Evolutionary conservation across 2,888 invertebrate genomes (phyloP).

Genomic region (Trisateles emortualis): DNA sequence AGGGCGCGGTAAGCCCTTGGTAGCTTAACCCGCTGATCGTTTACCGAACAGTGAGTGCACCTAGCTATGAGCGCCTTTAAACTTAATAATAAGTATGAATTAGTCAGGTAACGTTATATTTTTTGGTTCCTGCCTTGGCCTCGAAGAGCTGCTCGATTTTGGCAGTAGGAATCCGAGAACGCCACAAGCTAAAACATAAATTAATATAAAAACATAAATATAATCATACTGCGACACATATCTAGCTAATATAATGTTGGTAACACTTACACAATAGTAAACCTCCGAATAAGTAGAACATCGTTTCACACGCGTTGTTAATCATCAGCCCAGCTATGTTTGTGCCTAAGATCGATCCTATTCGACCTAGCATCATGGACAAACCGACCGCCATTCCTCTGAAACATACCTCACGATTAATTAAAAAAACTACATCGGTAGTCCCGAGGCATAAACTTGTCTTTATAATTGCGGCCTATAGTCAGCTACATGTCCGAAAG

Average conservation of each 20-base stretch:
- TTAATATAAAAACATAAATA: no score
- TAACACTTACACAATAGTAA: conserved; percentile 75
- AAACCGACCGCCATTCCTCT: conserved; percentile 89
- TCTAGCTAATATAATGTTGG: background rate
- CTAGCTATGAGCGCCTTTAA: no score
- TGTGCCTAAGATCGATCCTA: conserved; percentile 88
- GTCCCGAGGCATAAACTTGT: no score
- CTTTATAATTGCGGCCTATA: no score
- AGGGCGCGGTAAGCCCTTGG: no score
- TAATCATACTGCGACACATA: no score
- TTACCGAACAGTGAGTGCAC: no score
- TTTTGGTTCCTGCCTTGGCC: background rate
- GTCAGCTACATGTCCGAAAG: no score
- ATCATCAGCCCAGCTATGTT: conserved; percentile 88
- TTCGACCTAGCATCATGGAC: conserved; percentile 87
- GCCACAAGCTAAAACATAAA: conserved; percentile 66
- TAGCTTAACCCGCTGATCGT: no score
- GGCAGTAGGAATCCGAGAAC: conserved; percentile 59
- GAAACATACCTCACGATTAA: no score
- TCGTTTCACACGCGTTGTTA: conserved; percentile 86
- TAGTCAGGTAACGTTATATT: background rate
- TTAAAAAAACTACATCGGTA: no score
- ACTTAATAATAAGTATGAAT: no score
- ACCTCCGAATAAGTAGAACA: conserved; percentile 87
- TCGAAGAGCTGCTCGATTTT: conserved; percentile 30